Evolutionary conservation across 2,113 vertebrate species (phyloP), one percentile per base, ranked within the genome.

Genomic region (Calidris pygmaea): DNA sequence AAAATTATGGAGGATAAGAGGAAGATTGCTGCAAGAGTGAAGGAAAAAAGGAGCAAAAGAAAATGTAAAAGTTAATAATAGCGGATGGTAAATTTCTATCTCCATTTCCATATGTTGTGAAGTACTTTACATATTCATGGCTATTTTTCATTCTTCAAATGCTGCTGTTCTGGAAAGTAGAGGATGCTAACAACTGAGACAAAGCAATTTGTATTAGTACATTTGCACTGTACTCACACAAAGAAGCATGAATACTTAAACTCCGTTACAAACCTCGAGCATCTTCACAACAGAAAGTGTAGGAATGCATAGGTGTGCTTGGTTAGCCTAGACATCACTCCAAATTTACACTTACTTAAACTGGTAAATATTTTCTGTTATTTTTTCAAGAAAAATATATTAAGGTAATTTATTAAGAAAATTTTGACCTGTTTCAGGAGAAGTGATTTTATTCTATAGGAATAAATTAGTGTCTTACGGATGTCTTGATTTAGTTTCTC

Each of bases 401-500:
- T 20, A 89, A 70, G 27, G 71, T 74, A 50, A 77, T 67, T 77
- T 71, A 90, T 60, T 85, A 79, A 47, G 58, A 85, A 67, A 91
- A 89, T 32, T 26, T 8, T 85, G 71, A 85, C 52, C 71, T 13
- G 3, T 62, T 86, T 70, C 75, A 88, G 35, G 48, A 76, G 30
- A 70, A 70, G 29, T 35, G 3, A 62, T 47, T 91, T 89, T 47
- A 75, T 72, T 85, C 66, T 62, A 50, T 5, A 58, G 24, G 68
- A 95, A 93, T 83, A 83, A 94, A 91, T 94, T 35, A 95, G n/a
- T 45, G 43, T 85, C 68, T 76, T 59, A 80, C 4, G 18, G 32
- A 83, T 88, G 23, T 76, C 85, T 88, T 3, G 6, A 67, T 72
- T 85, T 43, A 73, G 35, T 67, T 86, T 82, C 55, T 83, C 8